These are phyloP conservation scores for Osmerus eperlanus DNA, from an alignment of 2,113 vertebrate genomes.

Conservation along the genomic window DNA sequence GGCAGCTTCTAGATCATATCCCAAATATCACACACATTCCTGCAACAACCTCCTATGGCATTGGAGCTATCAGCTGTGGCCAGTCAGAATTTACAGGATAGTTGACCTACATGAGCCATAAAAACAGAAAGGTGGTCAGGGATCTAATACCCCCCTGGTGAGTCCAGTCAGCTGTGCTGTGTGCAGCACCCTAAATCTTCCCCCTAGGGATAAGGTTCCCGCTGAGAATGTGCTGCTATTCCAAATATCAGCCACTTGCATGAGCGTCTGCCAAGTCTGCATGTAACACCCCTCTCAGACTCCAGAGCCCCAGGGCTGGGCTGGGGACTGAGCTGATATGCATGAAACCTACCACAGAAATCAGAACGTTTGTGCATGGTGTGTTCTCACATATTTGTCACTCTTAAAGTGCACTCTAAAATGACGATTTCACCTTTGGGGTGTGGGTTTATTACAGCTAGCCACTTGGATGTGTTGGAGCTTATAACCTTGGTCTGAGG, in stretches of 20 bases:
- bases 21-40: slow-evolving; percentile 49
- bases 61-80: slow-evolving; percentile 54
- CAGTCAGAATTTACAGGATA: slow-evolving; percentile 65
- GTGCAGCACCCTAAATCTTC: neutral
- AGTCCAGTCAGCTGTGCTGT: neutral
- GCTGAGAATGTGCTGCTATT: slow-evolving; percentile 41
- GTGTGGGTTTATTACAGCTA: too few species aligned
- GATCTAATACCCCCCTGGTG: neutral
- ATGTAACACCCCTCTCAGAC: neutral
- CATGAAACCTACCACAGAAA: too few species aligned
- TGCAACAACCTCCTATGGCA: slow-evolving; percentile 39
- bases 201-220: neutral
- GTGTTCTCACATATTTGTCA: too few species aligned
- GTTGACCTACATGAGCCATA: slow-evolving; percentile 56
- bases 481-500: too few species aligned
- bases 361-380: too few species aligned
- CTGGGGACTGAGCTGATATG: too few species aligned
- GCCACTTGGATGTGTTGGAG: too few species aligned
- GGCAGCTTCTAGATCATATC: slow-evolving; percentile 42
- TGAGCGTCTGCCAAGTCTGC: slow-evolving; percentile 8
- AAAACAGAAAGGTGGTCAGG: slow-evolving; percentile 11
- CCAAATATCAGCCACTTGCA: slow-evolving; percentile 60
- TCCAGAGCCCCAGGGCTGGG: too few species aligned
- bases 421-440: too few species aligned
- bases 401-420: too few species aligned